Percentiles rank a stretch among this genome's conserved stretches.
These are phyloP conservation scores for Drosophila lini DNA, from an alignment of 1,140 invertebrate species.

Conservation along the genomic window DNA sequence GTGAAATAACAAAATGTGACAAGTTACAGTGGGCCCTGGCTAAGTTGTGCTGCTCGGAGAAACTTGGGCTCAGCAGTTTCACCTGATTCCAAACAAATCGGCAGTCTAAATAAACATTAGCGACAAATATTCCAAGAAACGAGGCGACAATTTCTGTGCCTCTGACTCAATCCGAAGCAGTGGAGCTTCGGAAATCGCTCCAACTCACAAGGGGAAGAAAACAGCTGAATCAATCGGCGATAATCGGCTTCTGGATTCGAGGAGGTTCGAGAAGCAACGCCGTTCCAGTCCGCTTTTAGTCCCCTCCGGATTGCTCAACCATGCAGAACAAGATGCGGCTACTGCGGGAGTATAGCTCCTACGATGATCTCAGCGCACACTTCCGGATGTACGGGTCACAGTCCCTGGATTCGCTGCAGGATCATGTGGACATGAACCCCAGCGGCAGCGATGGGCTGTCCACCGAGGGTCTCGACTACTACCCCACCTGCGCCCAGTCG, in stretches of 20 bases:
- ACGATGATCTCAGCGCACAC: constrained; percentile 55
- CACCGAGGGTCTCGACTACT: constrained; percentile 41
- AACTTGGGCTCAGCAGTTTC: background rate
- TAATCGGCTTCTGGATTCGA: constrained; percentile 11
- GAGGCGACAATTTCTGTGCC: constrained; percentile 9
- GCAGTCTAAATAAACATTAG: constrained; percentile 15
- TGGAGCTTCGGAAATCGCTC: constrained; percentile 15
- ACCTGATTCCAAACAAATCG: constrained; percentile 22
- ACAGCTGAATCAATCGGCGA: constrained; percentile 49
- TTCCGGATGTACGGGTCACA: constrained; percentile 57
- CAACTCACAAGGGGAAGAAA: constrained; percentile 27
- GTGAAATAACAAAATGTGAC: background rate
- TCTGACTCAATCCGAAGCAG: constrained; percentile 27
- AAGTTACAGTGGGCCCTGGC: background rate
- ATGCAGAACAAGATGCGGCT: constrained; percentile 51
- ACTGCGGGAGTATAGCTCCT: constrained; percentile 62
- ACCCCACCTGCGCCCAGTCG: constrained; percentile 26
- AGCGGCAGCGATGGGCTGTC: constrained; percentile 46
- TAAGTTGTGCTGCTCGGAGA: background rate
- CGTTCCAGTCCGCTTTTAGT: background rate
- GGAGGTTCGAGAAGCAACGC: background rate
- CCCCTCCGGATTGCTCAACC: background rate
- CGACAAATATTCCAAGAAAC: constrained; percentile 24
- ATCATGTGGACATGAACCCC: constrained; percentile 63
- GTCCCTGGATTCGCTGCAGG: constrained; percentile 61